These are phyloP conservation scores for Cardinalis cardinalis DNA, from an alignment of 2,113 vertebrate genomes.

Conservation along the genomic window DNA sequence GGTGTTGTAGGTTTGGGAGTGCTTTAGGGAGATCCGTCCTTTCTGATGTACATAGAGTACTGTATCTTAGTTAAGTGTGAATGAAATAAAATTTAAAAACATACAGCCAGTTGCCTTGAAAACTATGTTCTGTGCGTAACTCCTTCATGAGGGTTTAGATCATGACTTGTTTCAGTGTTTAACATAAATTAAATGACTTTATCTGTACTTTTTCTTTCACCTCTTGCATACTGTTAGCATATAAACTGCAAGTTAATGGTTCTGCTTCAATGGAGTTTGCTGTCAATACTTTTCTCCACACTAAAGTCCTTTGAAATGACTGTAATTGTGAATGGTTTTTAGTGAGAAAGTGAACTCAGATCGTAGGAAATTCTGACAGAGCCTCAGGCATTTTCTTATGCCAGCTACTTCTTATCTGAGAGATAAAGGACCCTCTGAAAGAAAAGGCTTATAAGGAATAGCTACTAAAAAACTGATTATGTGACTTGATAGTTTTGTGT, in stretches of 20 bases:
- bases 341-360: not conserved
- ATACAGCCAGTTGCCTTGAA: not conserved
- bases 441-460: not conserved
- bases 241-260: not conserved
- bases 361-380: not conserved
- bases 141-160: not conserved
- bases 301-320: not conserved
- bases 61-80: not conserved
- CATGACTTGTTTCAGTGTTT: not conserved
- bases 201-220: not conserved
- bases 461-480: not conserved
- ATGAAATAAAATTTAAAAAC: not conserved
- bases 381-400: not conserved
- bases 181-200: not conserved
- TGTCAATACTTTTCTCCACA: not conserved
- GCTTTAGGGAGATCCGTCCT: not conserved
- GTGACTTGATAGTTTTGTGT: not conserved
- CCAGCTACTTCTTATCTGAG: constrained; percentile 5
- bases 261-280: not conserved
- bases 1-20: not conserved
- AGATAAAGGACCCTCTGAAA: constrained; percentile 4
- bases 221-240: not conserved
- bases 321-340: not conserved
- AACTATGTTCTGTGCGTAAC: not conserved
- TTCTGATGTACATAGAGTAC: not conserved